phyloP scores from a whole-genome alignment of 1,140 invertebrate genomes.

The Whitmania pigra region DNA sequence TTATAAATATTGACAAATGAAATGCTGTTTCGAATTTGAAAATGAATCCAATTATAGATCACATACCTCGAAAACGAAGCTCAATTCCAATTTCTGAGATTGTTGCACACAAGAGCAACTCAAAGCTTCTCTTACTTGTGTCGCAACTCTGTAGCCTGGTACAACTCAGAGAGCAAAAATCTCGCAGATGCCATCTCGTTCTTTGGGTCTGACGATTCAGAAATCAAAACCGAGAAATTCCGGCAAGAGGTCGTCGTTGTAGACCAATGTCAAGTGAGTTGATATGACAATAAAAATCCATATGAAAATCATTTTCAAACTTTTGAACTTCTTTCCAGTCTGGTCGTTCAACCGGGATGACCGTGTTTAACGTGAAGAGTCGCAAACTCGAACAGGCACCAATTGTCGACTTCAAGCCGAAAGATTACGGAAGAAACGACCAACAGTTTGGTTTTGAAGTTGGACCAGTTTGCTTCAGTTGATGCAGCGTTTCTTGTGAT shows the following conservation, averaged over 20 bases:
- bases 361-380: constrained; percentile 56
- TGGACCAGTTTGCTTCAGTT: constrained; percentile 68
- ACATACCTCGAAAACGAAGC: constrained; percentile 56
- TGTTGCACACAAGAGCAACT: constrained; percentile 56
- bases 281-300: not conserved
- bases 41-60: constrained; percentile 48
- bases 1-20: not conserved
- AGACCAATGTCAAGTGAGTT: constrained; percentile 56
- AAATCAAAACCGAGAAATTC: constrained; percentile 49
- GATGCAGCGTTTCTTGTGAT: constrained; percentile 26
- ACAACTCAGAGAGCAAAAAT: constrained; percentile 43
- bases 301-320: not conserved
- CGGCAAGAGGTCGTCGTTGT: constrained; percentile 43
- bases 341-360: not conserved
- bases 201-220: constrained; percentile 54
- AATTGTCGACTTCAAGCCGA: constrained; percentile 63
- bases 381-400: constrained; percentile 57
- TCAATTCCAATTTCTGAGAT: constrained; percentile 62
- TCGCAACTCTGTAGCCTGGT: constrained; percentile 60
- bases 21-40: not conserved
- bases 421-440: constrained; percentile 58
- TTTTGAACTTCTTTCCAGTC: not conserved
- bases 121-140: constrained; percentile 81
- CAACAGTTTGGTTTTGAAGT: constrained; percentile 71
- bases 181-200: constrained; percentile 51